These are phyloP conservation scores for Tinea semifulvella DNA, from an alignment of 2,888 invertebrate genomes.

Conservation along the genomic window DNA sequence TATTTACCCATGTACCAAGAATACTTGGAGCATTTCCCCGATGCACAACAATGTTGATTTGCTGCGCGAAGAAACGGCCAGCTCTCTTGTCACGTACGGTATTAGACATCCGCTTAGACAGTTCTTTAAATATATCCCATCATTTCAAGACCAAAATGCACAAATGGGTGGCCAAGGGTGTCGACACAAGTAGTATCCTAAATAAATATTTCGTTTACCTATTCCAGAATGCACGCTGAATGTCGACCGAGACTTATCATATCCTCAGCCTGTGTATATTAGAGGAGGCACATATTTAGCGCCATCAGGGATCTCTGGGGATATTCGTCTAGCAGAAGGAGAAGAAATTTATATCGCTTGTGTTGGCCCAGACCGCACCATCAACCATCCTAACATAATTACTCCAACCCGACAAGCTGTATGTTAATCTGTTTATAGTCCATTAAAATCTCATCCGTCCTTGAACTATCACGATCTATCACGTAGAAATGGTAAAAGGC, in stretches of 20 bases:
- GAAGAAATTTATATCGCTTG: conserved; percentile 3
- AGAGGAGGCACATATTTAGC: background rate
- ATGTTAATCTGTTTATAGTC: background rate
- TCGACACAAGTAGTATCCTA: background rate
- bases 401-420: background rate
- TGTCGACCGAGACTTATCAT: background rate
- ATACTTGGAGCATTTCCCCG: no score
- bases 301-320: background rate
- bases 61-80: no score
- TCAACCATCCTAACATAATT: background rate
- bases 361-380: background rate
- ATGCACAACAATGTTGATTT: no score
- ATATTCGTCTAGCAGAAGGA: background rate
- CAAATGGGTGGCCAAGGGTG: no score
- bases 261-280: conserved; percentile 5
- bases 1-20: no score
- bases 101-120: no score
- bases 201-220: background rate
- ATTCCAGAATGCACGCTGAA: background rate
- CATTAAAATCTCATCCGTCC: no score
- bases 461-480: no score
- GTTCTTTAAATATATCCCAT: no score
- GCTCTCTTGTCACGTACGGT: no score
- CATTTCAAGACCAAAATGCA: no score
- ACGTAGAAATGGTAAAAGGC: no score